Percentiles rank a stretch among this genome's conserved stretches.
phyloP scores from a whole-genome alignment of 2,888 invertebrate species.

The Calameuta idolon region DNA sequence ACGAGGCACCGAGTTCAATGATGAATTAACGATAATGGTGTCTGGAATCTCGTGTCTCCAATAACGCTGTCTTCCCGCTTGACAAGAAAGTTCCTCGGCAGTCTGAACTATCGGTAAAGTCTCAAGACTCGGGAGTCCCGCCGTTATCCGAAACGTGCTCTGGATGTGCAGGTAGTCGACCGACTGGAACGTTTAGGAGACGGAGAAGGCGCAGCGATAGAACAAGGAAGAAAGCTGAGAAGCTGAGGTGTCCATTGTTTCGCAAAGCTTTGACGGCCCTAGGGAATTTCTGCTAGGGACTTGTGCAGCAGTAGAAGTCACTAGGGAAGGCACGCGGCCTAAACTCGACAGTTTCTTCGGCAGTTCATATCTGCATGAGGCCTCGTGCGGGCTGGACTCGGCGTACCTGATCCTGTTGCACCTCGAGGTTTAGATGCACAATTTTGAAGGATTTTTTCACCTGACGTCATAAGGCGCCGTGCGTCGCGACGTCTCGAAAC shows the following conservation, averaged over 20 bases:
- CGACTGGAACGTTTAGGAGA: neutral
- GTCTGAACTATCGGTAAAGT: neutral
- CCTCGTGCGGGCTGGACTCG: too few relatives aligned
- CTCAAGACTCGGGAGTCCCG: neutral
- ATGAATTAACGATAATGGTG: neutral
- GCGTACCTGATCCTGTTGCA: too few relatives aligned
- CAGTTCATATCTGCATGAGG: too few relatives aligned
- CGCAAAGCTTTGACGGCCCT: neutral
- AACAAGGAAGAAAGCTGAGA: neutral
- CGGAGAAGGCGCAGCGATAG: neutral
- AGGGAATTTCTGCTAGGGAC: neutral
- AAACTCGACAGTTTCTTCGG: too few relatives aligned
- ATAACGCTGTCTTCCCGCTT: neutral
- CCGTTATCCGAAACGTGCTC: neutral
- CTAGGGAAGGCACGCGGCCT: neutral
- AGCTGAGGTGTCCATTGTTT: neutral
- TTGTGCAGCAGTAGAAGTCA: neutral
- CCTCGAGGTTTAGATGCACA: too few relatives aligned
- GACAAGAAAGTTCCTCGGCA: neutral
- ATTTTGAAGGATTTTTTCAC: too few relatives aligned
- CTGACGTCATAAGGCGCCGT: too few relatives aligned
- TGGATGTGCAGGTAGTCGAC: neutral
- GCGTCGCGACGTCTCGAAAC: too few relatives aligned
- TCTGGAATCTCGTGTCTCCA: neutral
- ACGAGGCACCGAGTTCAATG: neutral